phyloP scores from a whole-genome alignment of 2,888 invertebrate species.

The Macaria liturata region DNA sequence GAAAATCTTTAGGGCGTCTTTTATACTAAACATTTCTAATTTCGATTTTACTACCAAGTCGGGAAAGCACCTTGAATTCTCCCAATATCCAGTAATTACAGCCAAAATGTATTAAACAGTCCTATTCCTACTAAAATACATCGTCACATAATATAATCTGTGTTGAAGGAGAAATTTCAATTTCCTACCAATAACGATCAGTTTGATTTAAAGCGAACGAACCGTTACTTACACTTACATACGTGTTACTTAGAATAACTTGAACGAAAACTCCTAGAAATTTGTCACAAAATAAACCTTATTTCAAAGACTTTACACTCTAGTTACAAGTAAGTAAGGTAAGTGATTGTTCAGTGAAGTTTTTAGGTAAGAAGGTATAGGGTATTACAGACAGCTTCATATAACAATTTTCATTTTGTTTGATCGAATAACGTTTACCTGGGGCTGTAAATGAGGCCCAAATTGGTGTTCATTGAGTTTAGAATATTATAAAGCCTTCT shows the following conservation, averaged over 20 bases:
- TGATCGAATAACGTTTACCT: conserved; percentile 37
- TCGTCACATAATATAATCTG: conserved; percentile 37
- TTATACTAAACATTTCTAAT: no score
- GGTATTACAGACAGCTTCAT: conserved; percentile 34
- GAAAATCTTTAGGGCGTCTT: no score
- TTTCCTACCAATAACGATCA: conserved; percentile 60
- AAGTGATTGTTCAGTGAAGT: not conserved
- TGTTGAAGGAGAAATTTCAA: conserved; percentile 59
- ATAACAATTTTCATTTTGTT: conserved; percentile 36
- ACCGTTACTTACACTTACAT: conserved; percentile 27
- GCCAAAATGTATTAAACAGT: conserved; percentile 19
- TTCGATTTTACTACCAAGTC: no score
- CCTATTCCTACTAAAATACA: conserved; percentile 37
- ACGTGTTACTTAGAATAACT: not conserved
- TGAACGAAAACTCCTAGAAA: no score
- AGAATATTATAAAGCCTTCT: no score
- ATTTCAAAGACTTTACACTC: no score
- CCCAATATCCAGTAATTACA: not conserved
- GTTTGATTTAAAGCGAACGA: conserved; percentile 52
- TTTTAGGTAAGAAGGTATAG: not conserved
- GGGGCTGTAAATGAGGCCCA: conserved; percentile 16
- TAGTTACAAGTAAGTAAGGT: no score
- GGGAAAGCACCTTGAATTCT: no score
- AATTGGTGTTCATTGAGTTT: conserved; percentile 20
- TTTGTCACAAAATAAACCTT: no score